Conservation (phyloP, 1,140 invertebrate species). For the Hyposmocoma kahamanoa region DNA sequence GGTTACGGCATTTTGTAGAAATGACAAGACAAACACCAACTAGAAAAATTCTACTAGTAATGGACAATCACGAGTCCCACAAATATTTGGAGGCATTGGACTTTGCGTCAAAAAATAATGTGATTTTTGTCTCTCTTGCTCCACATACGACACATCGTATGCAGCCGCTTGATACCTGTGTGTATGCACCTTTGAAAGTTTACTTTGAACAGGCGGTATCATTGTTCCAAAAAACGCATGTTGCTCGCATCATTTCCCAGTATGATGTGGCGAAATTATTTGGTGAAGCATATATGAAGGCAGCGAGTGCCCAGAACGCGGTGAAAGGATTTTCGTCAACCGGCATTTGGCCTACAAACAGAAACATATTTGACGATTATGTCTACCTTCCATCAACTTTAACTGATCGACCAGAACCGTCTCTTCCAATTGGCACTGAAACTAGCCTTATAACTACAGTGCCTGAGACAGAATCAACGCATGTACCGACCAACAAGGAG, state of each 20-base stretch:
- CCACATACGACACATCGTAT: conserved; percentile 26
- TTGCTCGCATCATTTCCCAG: conserved; percentile 21
- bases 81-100: conserved; percentile 22
- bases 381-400: conserved; percentile 17
- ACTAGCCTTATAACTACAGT: too few species aligned
- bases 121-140: conserved; percentile 26
- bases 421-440: background rate
- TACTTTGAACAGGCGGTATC: conserved; percentile 29
- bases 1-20: conserved; percentile 21
- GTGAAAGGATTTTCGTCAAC: conserved; percentile 32
- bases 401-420: background rate
- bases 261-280: conserved; percentile 20
- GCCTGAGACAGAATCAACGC: too few species aligned
- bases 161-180: conserved; percentile 40
- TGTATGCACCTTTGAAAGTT: conserved; percentile 38
- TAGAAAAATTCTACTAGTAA: conserved; percentile 26
- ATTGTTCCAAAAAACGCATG: conserved; percentile 26
- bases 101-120: conserved; percentile 28
- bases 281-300: conserved; percentile 30
- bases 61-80: conserved; percentile 16
- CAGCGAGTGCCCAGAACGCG: conserved; percentile 32
- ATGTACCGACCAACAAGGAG: too few species aligned
- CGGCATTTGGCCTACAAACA: conserved; percentile 38
- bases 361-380: conserved; percentile 26
- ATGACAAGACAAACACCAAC: conserved; percentile 19